phyloP scores from a whole-genome alignment of 1,140 invertebrate species.

The Ceratoteleas bidentatus region DNA sequence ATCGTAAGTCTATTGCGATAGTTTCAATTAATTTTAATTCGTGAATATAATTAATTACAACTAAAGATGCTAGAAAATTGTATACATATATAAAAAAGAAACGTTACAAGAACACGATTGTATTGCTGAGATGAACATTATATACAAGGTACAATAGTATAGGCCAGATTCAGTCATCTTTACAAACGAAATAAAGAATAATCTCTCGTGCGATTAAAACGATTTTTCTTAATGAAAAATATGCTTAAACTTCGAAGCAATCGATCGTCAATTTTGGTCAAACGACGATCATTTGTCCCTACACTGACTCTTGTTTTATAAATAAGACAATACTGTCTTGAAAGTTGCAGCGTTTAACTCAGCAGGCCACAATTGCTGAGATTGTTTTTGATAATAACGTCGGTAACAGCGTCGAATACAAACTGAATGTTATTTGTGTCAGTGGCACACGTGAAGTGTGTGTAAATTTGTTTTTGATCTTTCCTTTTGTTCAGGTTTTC shows the following conservation, averaged over 20 bases:
- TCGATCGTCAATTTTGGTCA: slow-evolving; percentile 8
- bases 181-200: slow-evolving; percentile 56
- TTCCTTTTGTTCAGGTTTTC: slow-evolving; percentile 93
- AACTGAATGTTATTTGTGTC: slow-evolving; percentile 96
- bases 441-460: slow-evolving; percentile 95
- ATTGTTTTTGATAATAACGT: slow-evolving; percentile 97
- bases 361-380: slow-evolving; percentile 93
- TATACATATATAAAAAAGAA: slow-evolving; percentile 39
- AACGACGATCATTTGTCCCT: slow-evolving; percentile 21
- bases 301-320: slow-evolving; percentile 27
- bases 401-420: slow-evolving; percentile 95
- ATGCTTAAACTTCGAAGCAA: slow-evolving; percentile 22
- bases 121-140: slow-evolving; percentile 47
- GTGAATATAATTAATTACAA: slow-evolving; percentile 7
- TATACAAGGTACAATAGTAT: slow-evolving; percentile 55
- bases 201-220: slow-evolving; percentile 43
- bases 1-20: slow-evolving; percentile 18
- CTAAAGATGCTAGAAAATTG: slow-evolving; percentile 42
- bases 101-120: slow-evolving; percentile 32
- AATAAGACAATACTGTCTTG: slow-evolving; percentile 50
- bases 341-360: slow-evolving; percentile 71
- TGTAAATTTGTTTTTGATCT: slow-evolving; percentile 95
- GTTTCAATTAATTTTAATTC: slow-evolving; percentile 14
- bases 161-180: slow-evolving; percentile 43
- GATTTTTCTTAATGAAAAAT: slow-evolving; percentile 24